Conservation (phyloP, 2,113 vertebrate species). For the Calidris pygmaea region DNA sequence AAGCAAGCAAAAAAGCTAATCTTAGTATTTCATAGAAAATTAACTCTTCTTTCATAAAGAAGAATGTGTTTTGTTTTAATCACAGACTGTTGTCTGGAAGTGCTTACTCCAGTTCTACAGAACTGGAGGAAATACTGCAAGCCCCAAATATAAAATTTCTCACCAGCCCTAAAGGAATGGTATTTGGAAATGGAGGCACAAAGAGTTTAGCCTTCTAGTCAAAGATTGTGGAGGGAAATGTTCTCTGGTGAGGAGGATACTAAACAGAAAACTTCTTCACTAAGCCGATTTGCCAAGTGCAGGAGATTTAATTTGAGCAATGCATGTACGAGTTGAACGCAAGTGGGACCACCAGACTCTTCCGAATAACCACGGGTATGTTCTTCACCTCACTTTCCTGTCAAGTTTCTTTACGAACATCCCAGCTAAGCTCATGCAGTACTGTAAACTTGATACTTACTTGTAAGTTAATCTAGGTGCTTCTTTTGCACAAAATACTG, state of each 20-base stretch:
- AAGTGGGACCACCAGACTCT: not conserved
- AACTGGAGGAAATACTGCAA: slow-evolving; percentile 7
- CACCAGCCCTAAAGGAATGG: not conserved
- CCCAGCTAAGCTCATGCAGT: not conserved
- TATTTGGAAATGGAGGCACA: not conserved
- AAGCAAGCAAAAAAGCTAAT: slow-evolving; percentile 49
- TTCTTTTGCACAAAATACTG: slow-evolving; percentile 38
- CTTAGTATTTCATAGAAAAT: slow-evolving; percentile 60
- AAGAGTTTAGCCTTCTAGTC: not conserved
- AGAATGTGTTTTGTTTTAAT: slow-evolving; percentile 61
- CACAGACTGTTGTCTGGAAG: slow-evolving; percentile 39
- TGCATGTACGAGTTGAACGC: fast-evolving
- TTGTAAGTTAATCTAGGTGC: not conserved
- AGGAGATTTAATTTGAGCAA: not conserved
- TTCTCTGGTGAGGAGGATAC: not conserved
- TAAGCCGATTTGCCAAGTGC: not conserved
- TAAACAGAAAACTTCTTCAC: not conserved
- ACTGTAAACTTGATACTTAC: not conserved
- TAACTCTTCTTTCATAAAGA: slow-evolving; percentile 60
- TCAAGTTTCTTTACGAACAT: not conserved
- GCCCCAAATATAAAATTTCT: not conserved
- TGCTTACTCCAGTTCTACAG: slow-evolving; percentile 5
- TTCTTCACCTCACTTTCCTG: not conserved
- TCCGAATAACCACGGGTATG: not conserved
- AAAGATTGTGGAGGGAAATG: not conserved